phyloP scores from a whole-genome alignment of 23 tunicate genomes.

The Trididemnum clinides region DNA sequence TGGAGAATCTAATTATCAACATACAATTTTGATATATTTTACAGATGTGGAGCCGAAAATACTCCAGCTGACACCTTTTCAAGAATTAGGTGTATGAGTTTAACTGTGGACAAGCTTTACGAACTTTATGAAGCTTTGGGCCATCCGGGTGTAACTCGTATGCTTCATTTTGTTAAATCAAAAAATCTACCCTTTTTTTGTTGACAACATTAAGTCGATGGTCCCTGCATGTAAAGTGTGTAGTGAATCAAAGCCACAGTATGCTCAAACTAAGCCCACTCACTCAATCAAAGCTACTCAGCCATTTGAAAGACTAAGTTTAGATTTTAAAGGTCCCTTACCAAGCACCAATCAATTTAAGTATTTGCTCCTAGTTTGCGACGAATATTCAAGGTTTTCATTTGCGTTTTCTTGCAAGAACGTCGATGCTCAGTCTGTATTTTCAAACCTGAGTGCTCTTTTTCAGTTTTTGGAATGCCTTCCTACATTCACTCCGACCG shows the following conservation, averaged over 20 bases:
- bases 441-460: not conserved
- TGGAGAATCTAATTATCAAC: not conserved
- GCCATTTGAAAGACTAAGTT: slow-evolving; percentile 4
- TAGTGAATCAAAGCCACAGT: slow-evolving; percentile 19
- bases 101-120: not conserved
- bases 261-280: not conserved
- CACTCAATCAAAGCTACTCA: slow-evolving; percentile 31
- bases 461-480: slow-evolving; percentile 1
- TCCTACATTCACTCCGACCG: slow-evolving; percentile 16
- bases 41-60: not conserved
- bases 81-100: not conserved
- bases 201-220: not conserved
- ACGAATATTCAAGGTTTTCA: slow-evolving; percentile 6
- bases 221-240: slow-evolving; percentile 5
- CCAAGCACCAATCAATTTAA: not conserved
- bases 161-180: not conserved
- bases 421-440: not conserved
- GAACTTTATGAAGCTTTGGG: not conserved
- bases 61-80: not conserved
- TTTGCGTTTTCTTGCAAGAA: slow-evolving; percentile 2
- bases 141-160: not conserved
- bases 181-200: slow-evolving; percentile 5
- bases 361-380: not conserved
- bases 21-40: not conserved
- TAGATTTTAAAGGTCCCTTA: slow-evolving; percentile 22